A percentile compares a stretch with the other conserved stretches of the same genome.
These are phyloP conservation scores for Crotalus horridus DNA, from an alignment of 2,113 vertebrate genomes.

Conservation along the genomic window DNA sequence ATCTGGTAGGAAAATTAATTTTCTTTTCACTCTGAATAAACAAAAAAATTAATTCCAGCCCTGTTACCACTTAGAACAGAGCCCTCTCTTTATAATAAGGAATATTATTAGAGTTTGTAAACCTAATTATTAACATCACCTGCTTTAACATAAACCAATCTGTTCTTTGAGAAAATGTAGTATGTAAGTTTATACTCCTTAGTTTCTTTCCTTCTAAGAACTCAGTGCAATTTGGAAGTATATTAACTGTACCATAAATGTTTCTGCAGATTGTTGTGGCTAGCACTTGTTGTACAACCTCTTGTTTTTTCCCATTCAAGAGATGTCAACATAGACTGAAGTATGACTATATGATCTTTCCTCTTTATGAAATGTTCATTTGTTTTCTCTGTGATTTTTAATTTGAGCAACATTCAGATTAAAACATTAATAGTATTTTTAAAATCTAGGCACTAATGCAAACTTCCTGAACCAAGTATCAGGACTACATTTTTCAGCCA, in stretches of 20 bases:
- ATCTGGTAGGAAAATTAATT: not conserved
- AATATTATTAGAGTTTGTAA: not conserved
- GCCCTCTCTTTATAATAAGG: not conserved
- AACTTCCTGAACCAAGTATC: not conserved
- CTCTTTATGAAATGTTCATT: slow-evolving; percentile 3
- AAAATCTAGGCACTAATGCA: not conserved
- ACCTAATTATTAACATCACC: not conserved
- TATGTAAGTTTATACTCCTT: not conserved
- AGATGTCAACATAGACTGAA: not conserved
- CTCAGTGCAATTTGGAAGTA: no score
- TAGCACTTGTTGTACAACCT: not conserved
- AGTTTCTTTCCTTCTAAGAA: not conserved
- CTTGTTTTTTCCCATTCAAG: not conserved
- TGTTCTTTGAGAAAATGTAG: not conserved
- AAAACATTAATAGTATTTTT: not conserved
- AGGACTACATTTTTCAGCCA: not conserved
- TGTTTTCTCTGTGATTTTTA: not conserved
- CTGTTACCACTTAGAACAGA: not conserved
- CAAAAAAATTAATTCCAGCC: not conserved
- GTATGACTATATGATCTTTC: not conserved
- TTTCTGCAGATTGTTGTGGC: not conserved
- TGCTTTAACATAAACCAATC: not conserved
- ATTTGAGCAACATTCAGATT: not conserved
- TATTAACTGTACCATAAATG: not conserved
- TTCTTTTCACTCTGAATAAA: no score